Evolutionary conservation across 2,888 invertebrate genomes (phyloP).

Genomic region (Antitype chi): DNA sequence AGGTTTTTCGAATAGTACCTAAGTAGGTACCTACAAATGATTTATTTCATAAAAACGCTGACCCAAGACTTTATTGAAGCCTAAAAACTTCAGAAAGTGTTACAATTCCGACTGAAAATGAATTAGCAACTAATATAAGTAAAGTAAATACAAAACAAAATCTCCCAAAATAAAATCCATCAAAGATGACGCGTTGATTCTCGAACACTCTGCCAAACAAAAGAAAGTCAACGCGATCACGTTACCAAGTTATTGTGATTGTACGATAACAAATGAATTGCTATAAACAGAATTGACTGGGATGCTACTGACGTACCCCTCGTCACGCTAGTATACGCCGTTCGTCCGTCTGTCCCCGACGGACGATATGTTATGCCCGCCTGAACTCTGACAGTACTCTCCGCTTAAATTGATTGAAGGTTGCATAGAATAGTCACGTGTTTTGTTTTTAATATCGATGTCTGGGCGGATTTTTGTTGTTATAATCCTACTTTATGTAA

Average conservation of each 20-base stretch:
- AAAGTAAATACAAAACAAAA: neutral
- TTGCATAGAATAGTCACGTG: slow-evolving; percentile 60
- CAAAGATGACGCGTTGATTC: slow-evolving; percentile 19
- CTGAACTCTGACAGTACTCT: slow-evolving; percentile 76
- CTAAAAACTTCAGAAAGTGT: neutral
- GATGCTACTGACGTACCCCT: slow-evolving; percentile 76
- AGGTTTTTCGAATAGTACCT: neutral
- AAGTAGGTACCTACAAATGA: neutral
- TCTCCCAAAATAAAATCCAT: slow-evolving; percentile 29
- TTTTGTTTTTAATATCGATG: slow-evolving; percentile 52
- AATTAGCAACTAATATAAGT: neutral
- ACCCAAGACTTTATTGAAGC: neutral
- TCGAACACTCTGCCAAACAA: slow-evolving; percentile 43
- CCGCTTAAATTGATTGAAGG: slow-evolving; percentile 75
- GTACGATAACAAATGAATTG: slow-evolving; percentile 65
- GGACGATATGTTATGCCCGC: slow-evolving; percentile 78
- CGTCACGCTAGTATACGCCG: slow-evolving; percentile 71
- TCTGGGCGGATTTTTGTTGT: slow-evolving; percentile 7
- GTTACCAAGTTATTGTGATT: slow-evolving; percentile 59
- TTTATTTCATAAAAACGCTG: neutral
- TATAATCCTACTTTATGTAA: neutral
- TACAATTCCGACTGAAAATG: neutral
- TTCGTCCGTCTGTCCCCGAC: slow-evolving; percentile 74
- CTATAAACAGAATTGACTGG: slow-evolving; percentile 69
- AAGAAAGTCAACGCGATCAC: slow-evolving; percentile 56